Evolutionary conservation across 2,113 vertebrate species (phyloP).

Genomic region (Corythornis vintsioides): DNA sequence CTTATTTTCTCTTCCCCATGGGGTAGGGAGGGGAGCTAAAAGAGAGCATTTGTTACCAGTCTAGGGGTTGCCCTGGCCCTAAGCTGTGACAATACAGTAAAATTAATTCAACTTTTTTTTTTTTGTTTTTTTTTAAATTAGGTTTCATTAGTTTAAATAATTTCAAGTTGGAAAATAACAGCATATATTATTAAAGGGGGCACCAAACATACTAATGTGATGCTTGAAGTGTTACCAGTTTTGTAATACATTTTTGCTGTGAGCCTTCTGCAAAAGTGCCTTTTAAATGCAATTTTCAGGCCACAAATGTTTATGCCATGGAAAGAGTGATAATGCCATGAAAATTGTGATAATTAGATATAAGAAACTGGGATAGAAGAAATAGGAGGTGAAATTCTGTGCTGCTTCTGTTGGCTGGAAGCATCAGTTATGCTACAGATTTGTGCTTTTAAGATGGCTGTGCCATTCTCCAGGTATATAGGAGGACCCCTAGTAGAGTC

Average conservation of each 20-base stretch:
- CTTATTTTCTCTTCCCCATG: no score
- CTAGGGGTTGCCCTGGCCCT: no score
- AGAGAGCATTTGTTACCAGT: no score
- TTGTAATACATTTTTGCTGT: not conserved
- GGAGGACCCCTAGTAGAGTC: not conserved
- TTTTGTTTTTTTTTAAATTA: not conserved
- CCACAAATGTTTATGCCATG: not conserved
- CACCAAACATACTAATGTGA: accelerated
- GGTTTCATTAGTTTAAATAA: not conserved
- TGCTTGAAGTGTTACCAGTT: not conserved
- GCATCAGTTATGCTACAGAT: not conserved
- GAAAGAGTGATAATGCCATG: not conserved
- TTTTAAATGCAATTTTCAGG: not conserved
- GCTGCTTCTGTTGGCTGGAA: not conserved
- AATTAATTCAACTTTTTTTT: not conserved
- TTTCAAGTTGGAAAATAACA: not conserved
- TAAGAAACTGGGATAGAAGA: not conserved
- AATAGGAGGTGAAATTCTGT: not conserved
- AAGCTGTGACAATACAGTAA: not conserved
- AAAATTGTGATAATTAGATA: not conserved
- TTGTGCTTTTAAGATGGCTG: not conserved
- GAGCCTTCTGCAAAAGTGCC: not conserved
- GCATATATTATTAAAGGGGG: not conserved
- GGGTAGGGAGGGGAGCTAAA: no score
- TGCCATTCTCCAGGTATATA: not conserved